A percentile compares a stretch with the other conserved stretches of the same genome.
These are phyloP conservation scores for Crotalus viridis DNA, from an alignment of 2,113 vertebrate genomes.

Conservation along the genomic window DNA sequence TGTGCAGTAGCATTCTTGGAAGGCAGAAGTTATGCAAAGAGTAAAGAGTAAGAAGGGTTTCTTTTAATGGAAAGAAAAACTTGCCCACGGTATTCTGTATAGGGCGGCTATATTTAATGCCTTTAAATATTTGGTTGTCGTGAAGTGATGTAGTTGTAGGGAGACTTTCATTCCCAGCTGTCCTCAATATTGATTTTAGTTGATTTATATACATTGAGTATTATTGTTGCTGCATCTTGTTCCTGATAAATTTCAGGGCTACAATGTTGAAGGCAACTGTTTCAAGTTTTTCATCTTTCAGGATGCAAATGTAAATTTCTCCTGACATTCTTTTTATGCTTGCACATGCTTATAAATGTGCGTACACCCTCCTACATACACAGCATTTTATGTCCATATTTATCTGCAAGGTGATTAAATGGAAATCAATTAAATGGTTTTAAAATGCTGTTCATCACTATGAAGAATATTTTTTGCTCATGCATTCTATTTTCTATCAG, in stretches of 20 bases:
- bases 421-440: constrained; percentile 32
- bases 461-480: constrained; percentile 1
- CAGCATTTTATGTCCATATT: constrained; percentile 34
- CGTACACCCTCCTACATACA: background rate
- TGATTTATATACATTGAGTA: constrained; percentile 57
- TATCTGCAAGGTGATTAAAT: constrained; percentile 24
- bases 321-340: constrained; percentile 14
- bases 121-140: constrained; percentile 54
- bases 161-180: constrained; percentile 45
- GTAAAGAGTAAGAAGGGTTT: constrained; percentile 33
- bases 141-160: constrained; percentile 31
- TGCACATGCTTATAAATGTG: constrained; percentile 3
- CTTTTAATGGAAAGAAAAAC: constrained; percentile 25
- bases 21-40: constrained; percentile 26
- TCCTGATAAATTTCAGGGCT: constrained; percentile 46
- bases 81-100: constrained; percentile 31
- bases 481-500: constrained; percentile 1
- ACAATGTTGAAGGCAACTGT: constrained; percentile 34
- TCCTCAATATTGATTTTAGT: constrained; percentile 58
- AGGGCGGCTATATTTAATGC: constrained; percentile 20
- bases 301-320: constrained; percentile 32
- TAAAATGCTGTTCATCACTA: constrained; percentile 7
- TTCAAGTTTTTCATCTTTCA: constrained; percentile 34
- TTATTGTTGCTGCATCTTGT: constrained; percentile 40
- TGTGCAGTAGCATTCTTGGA: background rate